These are phyloP conservation scores for Sebastes vulpes DNA, from an alignment of 2,797 vertebrate genomes.

Conservation along the genomic window DNA sequence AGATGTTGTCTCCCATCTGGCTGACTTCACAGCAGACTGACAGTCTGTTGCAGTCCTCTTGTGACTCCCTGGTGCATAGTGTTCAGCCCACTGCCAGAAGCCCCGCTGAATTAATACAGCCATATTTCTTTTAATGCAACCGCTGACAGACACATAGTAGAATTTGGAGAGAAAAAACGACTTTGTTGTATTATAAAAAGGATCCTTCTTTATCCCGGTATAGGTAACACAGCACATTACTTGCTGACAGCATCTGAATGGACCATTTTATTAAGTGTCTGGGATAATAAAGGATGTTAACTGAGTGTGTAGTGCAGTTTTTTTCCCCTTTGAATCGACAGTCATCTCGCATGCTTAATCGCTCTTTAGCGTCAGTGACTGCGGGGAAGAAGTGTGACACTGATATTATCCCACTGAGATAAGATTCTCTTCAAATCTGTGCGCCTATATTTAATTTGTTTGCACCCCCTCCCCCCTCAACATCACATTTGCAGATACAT, in stretches of 20 bases:
- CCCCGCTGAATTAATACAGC: conserved; percentile 50
- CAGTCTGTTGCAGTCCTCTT: conserved; percentile 69
- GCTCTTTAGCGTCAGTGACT: conserved; percentile 62
- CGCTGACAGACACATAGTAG: conserved; percentile 8
- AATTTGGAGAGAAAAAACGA: not conserved
- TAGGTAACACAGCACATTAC: conserved; percentile 3
- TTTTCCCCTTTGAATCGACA: conserved; percentile 42
- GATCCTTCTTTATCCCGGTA: not conserved
- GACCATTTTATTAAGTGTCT: conserved; percentile 37
- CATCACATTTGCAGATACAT: conserved; percentile 26
- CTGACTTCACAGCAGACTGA: conserved; percentile 79
- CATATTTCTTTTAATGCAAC: conserved; percentile 32
- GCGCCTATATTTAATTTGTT: conserved; percentile 61
- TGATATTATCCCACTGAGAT: conserved; percentile 66
- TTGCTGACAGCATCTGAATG: conserved; percentile 25
- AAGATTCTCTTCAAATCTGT: conserved; percentile 64
- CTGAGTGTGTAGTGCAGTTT: conserved; percentile 27
- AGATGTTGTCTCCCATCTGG: conserved; percentile 84
- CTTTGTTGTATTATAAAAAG: not conserved
- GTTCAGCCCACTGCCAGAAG: conserved; percentile 51
- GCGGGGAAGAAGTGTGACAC: conserved; percentile 63
- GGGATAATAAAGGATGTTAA: conserved; percentile 51
- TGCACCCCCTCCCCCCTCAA: conserved; percentile 27
- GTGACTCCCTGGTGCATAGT: conserved; percentile 56
- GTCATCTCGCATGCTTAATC: conserved; percentile 66